Evolutionary conservation across 2,888 invertebrate genomes (phyloP), one percentile per base, ranked within the genome.

Genomic region (Tiphia femorata): DNA sequence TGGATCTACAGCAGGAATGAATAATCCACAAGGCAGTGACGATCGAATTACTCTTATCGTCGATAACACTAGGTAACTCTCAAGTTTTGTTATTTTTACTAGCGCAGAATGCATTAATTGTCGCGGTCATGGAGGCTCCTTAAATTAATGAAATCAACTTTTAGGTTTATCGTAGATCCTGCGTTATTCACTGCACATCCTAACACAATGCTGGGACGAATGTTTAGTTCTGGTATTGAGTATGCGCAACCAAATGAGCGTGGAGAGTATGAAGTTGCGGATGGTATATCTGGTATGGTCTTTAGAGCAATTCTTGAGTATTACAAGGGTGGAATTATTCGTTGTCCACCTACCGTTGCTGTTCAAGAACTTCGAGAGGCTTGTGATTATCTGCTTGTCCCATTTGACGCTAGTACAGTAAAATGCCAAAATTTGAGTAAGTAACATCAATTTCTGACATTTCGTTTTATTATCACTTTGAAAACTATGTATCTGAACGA

Each of bases 131-230:
- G 17, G 8, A 17, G 19, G 14, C 17, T n/a, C 7, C 25, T 35
- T 16, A n/a, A 33, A 6, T 41, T 19, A 8, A 8, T 8, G 33
- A 49, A 8, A 12, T 35, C 20, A 16, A 42, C 19, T 60, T 43
- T 16, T 14, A 82, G 83, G 64, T 97, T 97, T 82, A 92, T 98
- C 40, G 92, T 98, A 17, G 97, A 98, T 84, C 95, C 96, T 4
- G 91, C 94, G 1, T 87, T 98, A 61, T 95, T 99, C 78, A 93
- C 94, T 7, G 93, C 95, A 2, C 95, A 98, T 84, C 97, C 98
- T 0, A 97, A 98, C 81, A 99, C 99, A 0, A 98, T 99, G 98
- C 86, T 99, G 25, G 99, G 98, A n/a, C 90, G 97, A 73, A 98
- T 98, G 98, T 98, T 98, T 77, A 95, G 95, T 80, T 93, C 95